Conservation (phyloP, 2,797 vertebrate genomes). For the Threskiornis aethiopicus region DNA sequence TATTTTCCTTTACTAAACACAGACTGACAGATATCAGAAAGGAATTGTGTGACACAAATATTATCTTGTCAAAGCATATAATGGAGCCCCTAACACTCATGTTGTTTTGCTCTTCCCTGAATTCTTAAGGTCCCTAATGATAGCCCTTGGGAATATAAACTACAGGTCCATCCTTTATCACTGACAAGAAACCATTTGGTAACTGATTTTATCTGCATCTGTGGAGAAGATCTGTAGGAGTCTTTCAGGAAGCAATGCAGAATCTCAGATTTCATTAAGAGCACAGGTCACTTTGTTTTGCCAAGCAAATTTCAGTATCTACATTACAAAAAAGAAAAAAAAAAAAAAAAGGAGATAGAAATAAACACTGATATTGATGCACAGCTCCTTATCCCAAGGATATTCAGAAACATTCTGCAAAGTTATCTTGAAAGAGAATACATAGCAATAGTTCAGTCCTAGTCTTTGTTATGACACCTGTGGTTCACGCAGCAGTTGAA, state of each 20-base stretch:
- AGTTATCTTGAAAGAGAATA: background rate
- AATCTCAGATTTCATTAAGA: background rate
- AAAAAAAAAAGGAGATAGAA: background rate
- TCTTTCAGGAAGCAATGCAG: background rate
- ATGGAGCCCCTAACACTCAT: background rate
- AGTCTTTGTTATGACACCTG: background rate
- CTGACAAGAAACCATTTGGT: background rate
- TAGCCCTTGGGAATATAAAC: background rate
- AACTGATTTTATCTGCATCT: background rate
- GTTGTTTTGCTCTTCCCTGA: background rate
- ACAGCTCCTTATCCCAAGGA: background rate
- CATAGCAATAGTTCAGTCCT: background rate
- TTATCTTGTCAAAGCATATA: conserved; percentile 22
- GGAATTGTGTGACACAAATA: background rate
- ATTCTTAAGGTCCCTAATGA: background rate
- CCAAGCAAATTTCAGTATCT: background rate
- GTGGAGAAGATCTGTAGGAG: background rate
- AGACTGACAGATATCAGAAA: background rate
- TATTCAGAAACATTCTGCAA: background rate
- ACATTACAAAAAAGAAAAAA: background rate
- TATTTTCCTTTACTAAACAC: background rate
- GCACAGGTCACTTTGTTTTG: background rate
- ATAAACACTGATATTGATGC: background rate
- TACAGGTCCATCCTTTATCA: background rate
- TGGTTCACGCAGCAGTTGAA: background rate